phyloP scores from a whole-genome alignment of 2,888 invertebrate genomes.

The Chironomus tentans region DNA sequence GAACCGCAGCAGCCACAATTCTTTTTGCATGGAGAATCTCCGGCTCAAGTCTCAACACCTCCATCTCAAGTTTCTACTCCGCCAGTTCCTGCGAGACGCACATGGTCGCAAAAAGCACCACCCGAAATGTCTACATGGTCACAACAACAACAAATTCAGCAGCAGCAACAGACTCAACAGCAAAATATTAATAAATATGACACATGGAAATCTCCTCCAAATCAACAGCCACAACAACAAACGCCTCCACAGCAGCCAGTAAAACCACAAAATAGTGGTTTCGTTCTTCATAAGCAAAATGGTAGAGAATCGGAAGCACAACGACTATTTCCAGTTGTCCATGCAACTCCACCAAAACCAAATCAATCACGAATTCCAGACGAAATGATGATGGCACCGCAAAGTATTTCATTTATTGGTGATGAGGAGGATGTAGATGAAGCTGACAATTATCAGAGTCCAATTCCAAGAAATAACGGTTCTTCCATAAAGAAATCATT shows the following conservation, averaged over 20 bases:
- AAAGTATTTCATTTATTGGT: slow-evolving; percentile 86
- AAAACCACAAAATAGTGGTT: slow-evolving; percentile 35
- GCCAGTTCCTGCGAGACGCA: slow-evolving; percentile 28
- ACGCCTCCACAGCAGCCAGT: slow-evolving; percentile 35
- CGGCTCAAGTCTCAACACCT: slow-evolving; percentile 39
- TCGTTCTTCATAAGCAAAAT: slow-evolving; percentile 57
- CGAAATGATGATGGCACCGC: slow-evolving; percentile 91
- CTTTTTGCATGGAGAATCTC: slow-evolving; percentile 32
- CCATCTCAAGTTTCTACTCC: slow-evolving; percentile 30
- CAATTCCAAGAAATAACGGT: slow-evolving; percentile 29
- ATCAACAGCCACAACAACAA: not conserved
- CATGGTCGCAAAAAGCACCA: slow-evolving; percentile 28
- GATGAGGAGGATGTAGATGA: slow-evolving; percentile 45
- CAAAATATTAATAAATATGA: slow-evolving; percentile 32
- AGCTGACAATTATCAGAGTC: slow-evolving; percentile 32
- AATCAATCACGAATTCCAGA: slow-evolving; percentile 54
- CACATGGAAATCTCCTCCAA: slow-evolving; percentile 36
- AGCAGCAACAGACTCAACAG: not conserved
- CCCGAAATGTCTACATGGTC: slow-evolving; percentile 40
- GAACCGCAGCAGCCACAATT: slow-evolving; percentile 35
- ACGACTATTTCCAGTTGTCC: slow-evolving; percentile 41
- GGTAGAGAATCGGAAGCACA: slow-evolving; percentile 45
- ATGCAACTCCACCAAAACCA: slow-evolving; percentile 57
- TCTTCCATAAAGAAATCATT: slow-evolving; percentile 32
- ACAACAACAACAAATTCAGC: slow-evolving; percentile 31